These are phyloP conservation scores for Copsychus sechellarum DNA, from an alignment of 2,113 vertebrate genomes.

Conservation along the genomic window DNA sequence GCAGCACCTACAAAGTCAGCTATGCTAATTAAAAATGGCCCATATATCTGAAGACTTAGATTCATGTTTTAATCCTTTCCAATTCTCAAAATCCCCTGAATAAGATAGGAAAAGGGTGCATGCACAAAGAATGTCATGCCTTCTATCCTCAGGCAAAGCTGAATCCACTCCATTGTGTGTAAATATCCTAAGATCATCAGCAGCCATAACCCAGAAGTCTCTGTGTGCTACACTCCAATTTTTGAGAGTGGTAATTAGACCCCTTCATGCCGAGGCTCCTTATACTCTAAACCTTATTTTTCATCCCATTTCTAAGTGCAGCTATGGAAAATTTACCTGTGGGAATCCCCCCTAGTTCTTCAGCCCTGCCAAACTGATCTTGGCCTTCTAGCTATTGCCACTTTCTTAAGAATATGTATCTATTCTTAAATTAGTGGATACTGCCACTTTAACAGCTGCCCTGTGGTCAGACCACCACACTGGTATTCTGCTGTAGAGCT, in stretches of 20 bases:
- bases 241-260: not conserved
- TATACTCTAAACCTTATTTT: not conserved
- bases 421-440: not conserved
- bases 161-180: not conserved
- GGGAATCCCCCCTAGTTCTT: not conserved
- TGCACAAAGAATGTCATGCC: not conserved
- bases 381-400: not conserved
- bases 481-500: not conserved
- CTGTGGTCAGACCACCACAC: accelerated
- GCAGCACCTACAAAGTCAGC: not conserved
- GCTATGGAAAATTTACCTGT: not conserved
- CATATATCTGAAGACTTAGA: not conserved
- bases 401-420: not conserved
- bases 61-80: not conserved
- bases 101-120: not conserved
- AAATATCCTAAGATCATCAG: not conserved
- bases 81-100: not conserved
- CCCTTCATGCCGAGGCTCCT: not conserved
- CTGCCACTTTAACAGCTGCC: not conserved
- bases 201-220: not conserved
- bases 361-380: not conserved
- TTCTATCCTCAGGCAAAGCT: not conserved
- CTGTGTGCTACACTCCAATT: not conserved
- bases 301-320: not conserved
- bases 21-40: not conserved